Conservation (phyloP, 92 coral and sea anemone genomes). For the Phenganax subtilis region DNA sequence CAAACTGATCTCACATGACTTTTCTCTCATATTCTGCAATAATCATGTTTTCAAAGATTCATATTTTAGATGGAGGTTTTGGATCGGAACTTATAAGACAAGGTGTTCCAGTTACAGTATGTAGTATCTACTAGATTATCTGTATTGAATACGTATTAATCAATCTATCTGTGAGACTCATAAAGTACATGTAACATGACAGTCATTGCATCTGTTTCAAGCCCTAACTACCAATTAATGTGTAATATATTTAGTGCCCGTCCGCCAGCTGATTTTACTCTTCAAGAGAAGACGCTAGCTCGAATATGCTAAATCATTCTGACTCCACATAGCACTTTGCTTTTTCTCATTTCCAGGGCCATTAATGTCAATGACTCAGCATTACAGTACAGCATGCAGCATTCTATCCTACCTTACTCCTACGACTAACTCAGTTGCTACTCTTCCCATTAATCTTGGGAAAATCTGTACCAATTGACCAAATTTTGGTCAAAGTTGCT, state of each 20-base stretch:
- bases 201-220: no score
- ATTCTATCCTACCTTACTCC: background rate
- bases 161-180: no score
- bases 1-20: no score
- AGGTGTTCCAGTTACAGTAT: constrained; percentile 40
- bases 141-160: no score
- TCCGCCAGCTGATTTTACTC: no score
- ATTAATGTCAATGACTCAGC: background rate
- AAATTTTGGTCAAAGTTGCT: background rate
- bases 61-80: constrained; percentile 81
- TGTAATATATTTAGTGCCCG: no score
- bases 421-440: background rate
- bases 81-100: constrained; percentile 63
- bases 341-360: background rate
- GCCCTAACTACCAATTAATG: no score
- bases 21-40: background rate
- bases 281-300: no score
- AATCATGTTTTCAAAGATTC: constrained; percentile 38
- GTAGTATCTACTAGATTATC: background rate
- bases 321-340: background rate
- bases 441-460: background rate
- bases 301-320: no score
- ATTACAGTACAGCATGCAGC: background rate
- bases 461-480: background rate
- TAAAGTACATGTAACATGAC: no score